Conservation (phyloP, 2,797 vertebrate species). For the Iguana delicatissima region DNA sequence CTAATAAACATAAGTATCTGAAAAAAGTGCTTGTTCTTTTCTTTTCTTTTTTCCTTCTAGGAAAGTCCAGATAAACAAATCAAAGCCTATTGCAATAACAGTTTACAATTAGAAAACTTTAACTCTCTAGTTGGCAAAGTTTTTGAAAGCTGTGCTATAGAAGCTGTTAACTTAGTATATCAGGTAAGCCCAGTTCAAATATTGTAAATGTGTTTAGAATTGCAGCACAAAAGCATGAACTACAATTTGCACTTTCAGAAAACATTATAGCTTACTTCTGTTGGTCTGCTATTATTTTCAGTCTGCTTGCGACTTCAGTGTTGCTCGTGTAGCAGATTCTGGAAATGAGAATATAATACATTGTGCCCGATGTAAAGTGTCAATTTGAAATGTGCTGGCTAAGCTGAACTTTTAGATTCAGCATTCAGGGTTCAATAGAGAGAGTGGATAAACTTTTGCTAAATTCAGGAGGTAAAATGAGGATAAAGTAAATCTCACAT, state of each 20-base stretch:
- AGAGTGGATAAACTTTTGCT: too few species aligned
- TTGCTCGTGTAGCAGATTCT: not conserved
- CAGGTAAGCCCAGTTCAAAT: slow-evolving; percentile 81
- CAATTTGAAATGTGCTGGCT: too few species aligned
- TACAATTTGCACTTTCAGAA: not conserved
- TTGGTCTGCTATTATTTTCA: not conserved
- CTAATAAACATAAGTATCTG: not conserved
- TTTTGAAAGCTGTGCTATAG: slow-evolving; percentile 87
- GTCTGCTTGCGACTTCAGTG: not conserved
- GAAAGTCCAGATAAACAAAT: slow-evolving; percentile 80
- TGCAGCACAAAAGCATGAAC: not conserved
- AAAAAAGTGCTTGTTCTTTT: slow-evolving; percentile 7
- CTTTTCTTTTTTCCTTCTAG: slow-evolving; percentile 72
- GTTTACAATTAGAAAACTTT: not conserved
- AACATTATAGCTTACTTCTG: not conserved
- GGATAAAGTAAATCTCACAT: too few species aligned
- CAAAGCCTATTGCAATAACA: slow-evolving; percentile 81
- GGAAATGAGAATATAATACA: too few species aligned
- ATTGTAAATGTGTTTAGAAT: not conserved
- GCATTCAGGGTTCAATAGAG: too few species aligned
- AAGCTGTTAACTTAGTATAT: slow-evolving; percentile 86
- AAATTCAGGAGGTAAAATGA: too few species aligned
- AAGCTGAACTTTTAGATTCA: too few species aligned
- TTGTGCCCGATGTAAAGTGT: too few species aligned
- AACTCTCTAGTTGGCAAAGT: slow-evolving; percentile 76